Base-by-base conservation (phyloP, 2,113 vertebrate genomes). In the Cryptotis parvus region DNA sequence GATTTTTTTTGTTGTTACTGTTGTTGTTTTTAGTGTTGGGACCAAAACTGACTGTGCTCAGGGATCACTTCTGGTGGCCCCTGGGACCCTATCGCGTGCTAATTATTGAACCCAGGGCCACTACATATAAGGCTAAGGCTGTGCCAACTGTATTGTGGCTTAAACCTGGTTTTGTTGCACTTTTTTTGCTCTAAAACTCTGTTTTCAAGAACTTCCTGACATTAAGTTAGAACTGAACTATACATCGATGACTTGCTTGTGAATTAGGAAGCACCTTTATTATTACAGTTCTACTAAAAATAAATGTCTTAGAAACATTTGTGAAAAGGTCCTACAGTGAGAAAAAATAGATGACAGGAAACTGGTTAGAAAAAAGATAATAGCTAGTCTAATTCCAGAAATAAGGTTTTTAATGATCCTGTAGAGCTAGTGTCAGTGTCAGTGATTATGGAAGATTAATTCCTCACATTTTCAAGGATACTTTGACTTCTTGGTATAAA, bases 401-500 rank as follows among this genome's bases (percentile, higher is more conserved):
- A 18, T 39, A 61, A 49, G 45, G 20, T 74, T 89, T 68, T 58
- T 29, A 65, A 82, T 45, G 70, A 83, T 83, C 52, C 31, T 45
- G 1, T 12, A 43, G 31, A 76, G 15, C 31, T n/a, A 15, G 41
- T 29, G 58, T 91, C 65, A 68, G 84, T 81, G 58, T 85, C 43
- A n/a, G 63, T 49, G 70, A 77, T 87, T 66, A 16, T 63, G 43
- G 43, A 87, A 92, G 61, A 85, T 94, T 76, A 94, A 84, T 33
- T 83, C 33, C 76, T 91, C 33, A 76, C 86, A 92, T 95, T 95
- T 86, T 63, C 45, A 91, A 52, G 85, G 65, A 39, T 78, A 45
- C 27, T 90, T 95, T 88, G 81, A 39, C 82, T 91, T 88, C 72
- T 76, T 93, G 61, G 82, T 27, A 52, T 83, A 68, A 87, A 90